Evolutionary conservation across 2,888 invertebrate species (phyloP).

Genomic region (Plusia festucae): DNA sequence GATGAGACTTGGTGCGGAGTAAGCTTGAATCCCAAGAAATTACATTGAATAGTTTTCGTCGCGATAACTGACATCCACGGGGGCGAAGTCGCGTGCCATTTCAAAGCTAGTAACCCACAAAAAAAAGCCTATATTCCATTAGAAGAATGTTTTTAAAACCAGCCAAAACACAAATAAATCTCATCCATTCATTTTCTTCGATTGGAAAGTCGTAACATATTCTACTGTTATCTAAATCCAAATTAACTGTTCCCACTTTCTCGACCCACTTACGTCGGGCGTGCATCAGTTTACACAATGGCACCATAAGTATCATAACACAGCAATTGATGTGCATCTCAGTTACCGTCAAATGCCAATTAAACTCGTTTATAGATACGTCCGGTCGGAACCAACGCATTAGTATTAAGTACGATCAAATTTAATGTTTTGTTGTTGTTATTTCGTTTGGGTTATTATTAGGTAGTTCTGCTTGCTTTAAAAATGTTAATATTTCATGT

Average conservation of each 20-base stretch:
- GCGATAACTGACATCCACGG: too few species aligned
- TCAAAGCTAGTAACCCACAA: too few species aligned
- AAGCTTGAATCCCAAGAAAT: too few species aligned
- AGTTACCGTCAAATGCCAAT: conserved; percentile 29
- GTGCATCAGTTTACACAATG: conserved; percentile 51
- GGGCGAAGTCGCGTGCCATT: too few species aligned
- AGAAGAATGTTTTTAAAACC: neutral
- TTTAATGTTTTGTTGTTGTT: neutral
- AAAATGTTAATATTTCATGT: too few species aligned
- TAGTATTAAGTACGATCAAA: neutral
- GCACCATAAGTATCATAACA: conserved; percentile 13
- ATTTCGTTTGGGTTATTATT: neutral
- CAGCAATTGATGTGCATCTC: conserved; percentile 31
- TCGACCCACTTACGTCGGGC: conserved; percentile 49
- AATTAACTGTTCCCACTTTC: conserved; percentile 45
- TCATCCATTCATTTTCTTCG: conserved; percentile 23
- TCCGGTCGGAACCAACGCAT: conserved; percentile 19
- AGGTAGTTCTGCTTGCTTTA: too few species aligned
- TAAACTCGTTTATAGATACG: conserved; percentile 23
- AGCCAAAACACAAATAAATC: neutral
- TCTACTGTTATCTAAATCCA: conserved; percentile 40
- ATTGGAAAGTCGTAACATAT: conserved; percentile 55
- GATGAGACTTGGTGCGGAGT: too few species aligned
- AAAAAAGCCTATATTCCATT: neutral
- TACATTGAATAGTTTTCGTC: too few species aligned